A percentile compares a stretch with the other conserved stretches of the same genome.
phyloP scores from a whole-genome alignment of 2,113 vertebrate species.

The Phocoena sinus region DNA sequence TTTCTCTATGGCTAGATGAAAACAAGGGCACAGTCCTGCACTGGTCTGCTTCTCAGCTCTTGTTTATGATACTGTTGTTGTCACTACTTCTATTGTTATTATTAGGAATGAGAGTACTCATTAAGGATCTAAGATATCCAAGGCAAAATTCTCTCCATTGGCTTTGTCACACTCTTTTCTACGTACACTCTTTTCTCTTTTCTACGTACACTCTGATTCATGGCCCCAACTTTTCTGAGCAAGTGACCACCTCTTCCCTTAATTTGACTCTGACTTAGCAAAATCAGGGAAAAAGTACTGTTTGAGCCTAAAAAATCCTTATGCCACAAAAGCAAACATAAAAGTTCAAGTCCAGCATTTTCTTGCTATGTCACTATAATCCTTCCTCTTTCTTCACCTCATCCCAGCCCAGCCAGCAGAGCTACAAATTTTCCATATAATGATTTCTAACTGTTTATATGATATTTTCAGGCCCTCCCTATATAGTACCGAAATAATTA shows the following conservation, averaged over 20 bases:
- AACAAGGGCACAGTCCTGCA: not conserved
- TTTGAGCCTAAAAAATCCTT: not conserved
- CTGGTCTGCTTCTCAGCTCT: not conserved
- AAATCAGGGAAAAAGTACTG: not conserved
- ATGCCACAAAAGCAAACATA: not conserved
- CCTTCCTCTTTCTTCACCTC: not conserved
- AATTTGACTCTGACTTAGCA: not conserved
- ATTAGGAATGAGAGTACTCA: not conserved
- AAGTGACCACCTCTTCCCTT: not conserved
- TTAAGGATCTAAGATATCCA: not conserved
- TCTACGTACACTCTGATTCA: not conserved
- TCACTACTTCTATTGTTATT: not conserved
- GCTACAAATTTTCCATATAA: not conserved
- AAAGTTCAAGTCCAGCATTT: not conserved
- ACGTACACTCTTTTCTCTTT: not conserved
- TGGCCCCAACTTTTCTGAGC: not conserved
- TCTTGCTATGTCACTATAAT: not conserved
- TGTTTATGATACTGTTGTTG: not conserved
- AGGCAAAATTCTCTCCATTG: not conserved
- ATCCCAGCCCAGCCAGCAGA: not conserved
- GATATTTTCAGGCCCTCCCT: not conserved
- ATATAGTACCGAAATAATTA: not conserved
- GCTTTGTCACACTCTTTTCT: not conserved
- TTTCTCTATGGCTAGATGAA: not conserved
- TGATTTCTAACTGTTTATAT: not conserved